Conservation (phyloP, 2,797 vertebrate genomes). For the Gallinago solitaria region DNA sequence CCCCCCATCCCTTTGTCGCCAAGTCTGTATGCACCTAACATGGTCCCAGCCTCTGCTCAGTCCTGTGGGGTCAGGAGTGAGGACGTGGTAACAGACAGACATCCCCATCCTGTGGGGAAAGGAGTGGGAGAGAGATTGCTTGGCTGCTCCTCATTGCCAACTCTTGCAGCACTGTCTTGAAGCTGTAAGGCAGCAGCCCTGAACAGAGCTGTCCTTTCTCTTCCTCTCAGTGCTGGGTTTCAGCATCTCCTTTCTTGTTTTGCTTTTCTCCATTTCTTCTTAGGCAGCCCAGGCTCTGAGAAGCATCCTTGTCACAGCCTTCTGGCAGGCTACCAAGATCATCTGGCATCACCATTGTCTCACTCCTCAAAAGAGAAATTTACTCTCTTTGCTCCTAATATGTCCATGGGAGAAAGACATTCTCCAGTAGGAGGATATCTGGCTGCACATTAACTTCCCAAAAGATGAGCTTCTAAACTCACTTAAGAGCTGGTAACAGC, state of each 20-base stretch:
- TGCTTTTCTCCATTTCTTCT: not conserved
- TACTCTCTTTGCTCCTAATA: not conserved
- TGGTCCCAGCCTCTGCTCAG: not conserved
- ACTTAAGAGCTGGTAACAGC: not conserved
- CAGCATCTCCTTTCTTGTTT: not conserved
- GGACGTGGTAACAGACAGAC: not conserved
- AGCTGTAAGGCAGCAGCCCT: not conserved
- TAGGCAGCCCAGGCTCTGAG: not conserved
- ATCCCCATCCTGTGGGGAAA: not conserved
- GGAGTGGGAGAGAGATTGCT: not conserved
- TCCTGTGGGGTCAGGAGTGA: not conserved
- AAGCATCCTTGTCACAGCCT: not conserved
- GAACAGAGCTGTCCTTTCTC: not conserved
- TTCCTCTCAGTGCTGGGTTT: not conserved
- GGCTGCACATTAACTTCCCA: not conserved
- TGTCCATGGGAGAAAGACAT: not conserved
- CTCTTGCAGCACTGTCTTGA: fast-evolving
- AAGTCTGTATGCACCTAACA: not conserved
- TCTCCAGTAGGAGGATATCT: not conserved
- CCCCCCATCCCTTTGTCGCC: not conserved
- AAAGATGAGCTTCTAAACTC: not conserved
- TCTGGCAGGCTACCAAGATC: not conserved
- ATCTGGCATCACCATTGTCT: fast-evolving
- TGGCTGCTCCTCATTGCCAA: not conserved
- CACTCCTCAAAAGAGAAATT: not conserved